These are phyloP conservation scores for Cyaniris semiargus DNA, from an alignment of 2,888 invertebrate genomes.

Conservation along the genomic window DNA sequence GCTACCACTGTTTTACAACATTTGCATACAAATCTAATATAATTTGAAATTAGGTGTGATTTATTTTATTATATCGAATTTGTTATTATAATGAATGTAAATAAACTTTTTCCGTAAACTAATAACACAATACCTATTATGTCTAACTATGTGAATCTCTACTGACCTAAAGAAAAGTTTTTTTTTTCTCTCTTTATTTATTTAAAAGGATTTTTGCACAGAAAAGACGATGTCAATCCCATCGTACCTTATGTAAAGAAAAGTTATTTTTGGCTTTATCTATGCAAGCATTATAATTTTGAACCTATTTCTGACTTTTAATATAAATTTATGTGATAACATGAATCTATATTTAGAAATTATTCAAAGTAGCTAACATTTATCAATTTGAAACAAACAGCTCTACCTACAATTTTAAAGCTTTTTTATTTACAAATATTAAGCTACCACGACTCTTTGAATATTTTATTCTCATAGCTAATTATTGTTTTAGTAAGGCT, in stretches of 20 bases:
- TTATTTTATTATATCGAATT: conserved; percentile 1
- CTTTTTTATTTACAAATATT: neutral
- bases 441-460: neutral
- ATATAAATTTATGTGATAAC: neutral
- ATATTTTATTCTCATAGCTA: neutral
- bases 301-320: neutral
- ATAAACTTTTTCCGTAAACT: neutral
- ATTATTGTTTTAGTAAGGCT: neutral
- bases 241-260: too few species aligned
- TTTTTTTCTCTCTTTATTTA: too few species aligned
- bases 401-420: too few species aligned
- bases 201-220: too few species aligned
- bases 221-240: too few species aligned
- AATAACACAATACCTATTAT: neutral
- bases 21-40: neutral
- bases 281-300: neutral
- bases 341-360: too few species aligned
- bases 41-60: neutral
- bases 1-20: neutral
- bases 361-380: too few species aligned
- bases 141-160: neutral
- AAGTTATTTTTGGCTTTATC: neutral
- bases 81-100: neutral
- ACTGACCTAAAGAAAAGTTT: neutral
- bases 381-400: too few species aligned